Evolutionary conservation across 2,888 invertebrate species (phyloP).

Genomic region (Cheilosia pagana): DNA sequence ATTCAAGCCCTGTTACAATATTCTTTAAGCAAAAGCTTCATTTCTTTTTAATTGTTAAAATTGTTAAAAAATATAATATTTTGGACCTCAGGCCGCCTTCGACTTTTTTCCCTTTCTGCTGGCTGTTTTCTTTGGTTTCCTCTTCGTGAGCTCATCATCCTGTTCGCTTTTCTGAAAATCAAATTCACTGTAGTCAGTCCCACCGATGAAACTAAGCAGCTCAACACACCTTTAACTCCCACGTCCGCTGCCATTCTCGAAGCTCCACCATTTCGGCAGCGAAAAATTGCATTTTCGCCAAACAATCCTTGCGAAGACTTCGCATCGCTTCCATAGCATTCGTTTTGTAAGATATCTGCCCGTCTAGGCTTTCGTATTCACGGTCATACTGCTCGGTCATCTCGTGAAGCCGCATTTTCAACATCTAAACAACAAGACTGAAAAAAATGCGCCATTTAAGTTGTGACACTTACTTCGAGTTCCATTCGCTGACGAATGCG

Average conservation of each 20-base stretch:
- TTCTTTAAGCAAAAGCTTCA: too few species aligned
- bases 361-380: conserved; percentile 8
- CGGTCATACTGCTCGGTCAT: conserved; percentile 28
- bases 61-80: too few species aligned
- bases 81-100: too few species aligned
- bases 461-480: conserved; percentile 49
- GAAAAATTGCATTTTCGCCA: conserved; percentile 36
- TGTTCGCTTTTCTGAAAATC: too few species aligned
- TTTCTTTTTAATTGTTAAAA: too few species aligned
- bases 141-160: too few species aligned
- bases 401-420: conserved; percentile 14
- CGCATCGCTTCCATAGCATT: conserved; percentile 28
- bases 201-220: too few species aligned
- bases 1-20: too few species aligned
- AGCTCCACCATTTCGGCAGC: conserved; percentile 10
- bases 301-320: conserved; percentile 6
- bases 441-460: too few species aligned
- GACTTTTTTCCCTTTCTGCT: too few species aligned
- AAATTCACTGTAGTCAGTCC: too few species aligned
- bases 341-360: conserved; percentile 33
- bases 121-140: too few species aligned
- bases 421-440: conserved; percentile 1
- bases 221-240: conserved; percentile 11
- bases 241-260: conserved; percentile 16
- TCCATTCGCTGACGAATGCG: conserved; percentile 15